Percentiles rank a stretch among this genome's conserved stretches.
These are phyloP conservation scores for Limulus polyphemus DNA, from an alignment of 2,888 invertebrate species.

Conservation along the genomic window DNA sequence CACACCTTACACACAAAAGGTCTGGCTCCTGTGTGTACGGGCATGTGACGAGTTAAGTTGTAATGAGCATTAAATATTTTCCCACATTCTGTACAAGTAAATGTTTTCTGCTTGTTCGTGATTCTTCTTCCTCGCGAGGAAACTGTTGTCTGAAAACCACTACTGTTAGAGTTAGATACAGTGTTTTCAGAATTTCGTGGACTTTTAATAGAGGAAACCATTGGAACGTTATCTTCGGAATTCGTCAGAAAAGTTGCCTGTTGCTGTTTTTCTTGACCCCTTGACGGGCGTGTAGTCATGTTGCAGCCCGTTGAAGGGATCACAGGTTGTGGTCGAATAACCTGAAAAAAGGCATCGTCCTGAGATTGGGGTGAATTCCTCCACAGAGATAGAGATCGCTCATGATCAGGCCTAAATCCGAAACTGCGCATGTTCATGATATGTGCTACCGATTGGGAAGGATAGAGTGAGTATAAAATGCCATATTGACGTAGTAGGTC, in stretches of 20 bases:
- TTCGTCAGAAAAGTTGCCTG: too few species aligned
- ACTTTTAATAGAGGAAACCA: too few species aligned
- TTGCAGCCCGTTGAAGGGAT: constrained; percentile 9
- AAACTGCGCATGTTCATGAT: background rate
- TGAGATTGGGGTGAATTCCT: too few species aligned
- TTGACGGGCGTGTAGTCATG: too few species aligned
- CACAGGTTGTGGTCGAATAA: constrained; percentile 16
- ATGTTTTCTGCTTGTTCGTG: constrained; percentile 34
- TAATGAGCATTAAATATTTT: constrained; percentile 98
- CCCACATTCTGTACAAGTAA: constrained; percentile 89
- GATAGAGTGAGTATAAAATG: constrained; percentile 11
- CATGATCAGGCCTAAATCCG: too few species aligned
- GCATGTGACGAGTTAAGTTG: constrained; percentile 96
- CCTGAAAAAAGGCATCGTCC: constrained; percentile 1
- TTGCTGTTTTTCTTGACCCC: too few species aligned
- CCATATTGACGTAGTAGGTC: constrained; percentile 18
- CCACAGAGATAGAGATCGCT: too few species aligned
- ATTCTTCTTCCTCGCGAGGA: too few species aligned
- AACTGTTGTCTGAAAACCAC: too few species aligned
- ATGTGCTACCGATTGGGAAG: constrained; percentile 7
- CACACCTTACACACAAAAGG: constrained; percentile 50
- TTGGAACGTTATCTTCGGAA: too few species aligned
- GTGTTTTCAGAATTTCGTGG: too few species aligned
- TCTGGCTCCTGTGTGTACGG: constrained; percentile 65
- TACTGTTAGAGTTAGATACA: too few species aligned